phyloP scores from a whole-genome alignment of 2,797 vertebrate species.

The Corythornis leucogaster region DNA sequence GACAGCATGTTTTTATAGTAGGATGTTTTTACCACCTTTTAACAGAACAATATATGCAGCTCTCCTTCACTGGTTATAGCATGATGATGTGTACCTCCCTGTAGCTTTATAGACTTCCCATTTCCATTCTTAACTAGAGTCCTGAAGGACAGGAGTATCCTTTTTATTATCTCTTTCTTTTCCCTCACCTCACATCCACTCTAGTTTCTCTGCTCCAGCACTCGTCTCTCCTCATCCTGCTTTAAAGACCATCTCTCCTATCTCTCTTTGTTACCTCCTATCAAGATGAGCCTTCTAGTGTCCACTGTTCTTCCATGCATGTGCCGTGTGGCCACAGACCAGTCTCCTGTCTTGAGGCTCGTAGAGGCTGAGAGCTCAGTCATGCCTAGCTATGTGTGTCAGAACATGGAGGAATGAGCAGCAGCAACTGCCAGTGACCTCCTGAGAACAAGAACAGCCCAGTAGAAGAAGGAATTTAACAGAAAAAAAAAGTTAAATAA shows the following conservation, averaged over 20 bases:
- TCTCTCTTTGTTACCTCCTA: background rate
- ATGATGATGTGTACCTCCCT: background rate
- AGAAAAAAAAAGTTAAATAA: background rate
- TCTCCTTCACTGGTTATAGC: background rate
- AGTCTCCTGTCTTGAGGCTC: background rate
- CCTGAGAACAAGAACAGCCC: background rate
- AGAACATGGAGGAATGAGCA: accelerated
- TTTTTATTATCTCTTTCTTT: background rate
- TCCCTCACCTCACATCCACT: background rate
- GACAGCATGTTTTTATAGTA: background rate
- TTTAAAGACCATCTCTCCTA: background rate
- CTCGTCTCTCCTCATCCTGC: background rate
- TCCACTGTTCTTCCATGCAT: accelerated
- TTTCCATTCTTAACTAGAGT: background rate
- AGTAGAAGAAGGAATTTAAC: background rate
- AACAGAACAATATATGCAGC: background rate
- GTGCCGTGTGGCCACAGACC: accelerated
- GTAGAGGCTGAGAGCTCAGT: background rate
- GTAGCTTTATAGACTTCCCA: background rate
- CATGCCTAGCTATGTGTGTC: accelerated
- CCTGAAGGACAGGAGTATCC: background rate
- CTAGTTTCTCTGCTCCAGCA: background rate
- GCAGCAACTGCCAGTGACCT: background rate
- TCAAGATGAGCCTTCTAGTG: background rate
- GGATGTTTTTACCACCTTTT: background rate